These are phyloP conservation scores for Metacarcinus magister DNA, from an alignment of 2,888 invertebrate genomes.

Conservation along the genomic window DNA sequence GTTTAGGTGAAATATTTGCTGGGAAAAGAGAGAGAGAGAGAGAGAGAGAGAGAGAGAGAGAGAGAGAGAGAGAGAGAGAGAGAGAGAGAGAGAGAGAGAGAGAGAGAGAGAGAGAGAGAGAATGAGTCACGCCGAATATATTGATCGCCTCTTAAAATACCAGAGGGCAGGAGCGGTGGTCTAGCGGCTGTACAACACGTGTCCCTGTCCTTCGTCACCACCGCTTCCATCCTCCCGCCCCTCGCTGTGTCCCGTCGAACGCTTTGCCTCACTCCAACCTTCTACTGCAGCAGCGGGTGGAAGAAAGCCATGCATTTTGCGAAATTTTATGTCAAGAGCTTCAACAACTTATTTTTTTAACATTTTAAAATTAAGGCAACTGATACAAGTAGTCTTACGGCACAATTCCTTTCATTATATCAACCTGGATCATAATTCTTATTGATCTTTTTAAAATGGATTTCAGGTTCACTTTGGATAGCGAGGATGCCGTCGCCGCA, in stretches of 20 bases:
- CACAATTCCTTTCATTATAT: not conserved
- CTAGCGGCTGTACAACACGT: slow-evolving; percentile 26
- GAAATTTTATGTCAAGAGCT: not conserved
- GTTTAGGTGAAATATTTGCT: not conserved
- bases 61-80: slow-evolving; percentile 29
- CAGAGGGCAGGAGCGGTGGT: slow-evolving; percentile 21
- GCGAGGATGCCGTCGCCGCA: not conserved
- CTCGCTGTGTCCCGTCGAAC: no score
- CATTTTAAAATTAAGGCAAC: not conserved
- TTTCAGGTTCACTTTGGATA: slow-evolving; percentile 21
- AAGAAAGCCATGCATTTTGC: not conserved
- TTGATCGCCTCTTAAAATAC: slow-evolving; percentile 13
- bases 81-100: slow-evolving; percentile 59
- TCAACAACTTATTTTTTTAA: no score
- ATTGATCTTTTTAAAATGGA: slow-evolving; percentile 5
- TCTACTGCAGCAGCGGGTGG: not conserved
- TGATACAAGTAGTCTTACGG: not conserved
- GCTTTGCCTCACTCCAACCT: not conserved
- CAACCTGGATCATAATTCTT: not conserved
- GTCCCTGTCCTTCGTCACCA: not conserved
- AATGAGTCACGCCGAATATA: slow-evolving; percentile 41
- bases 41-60: not conserved
- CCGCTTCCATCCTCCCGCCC: no score
- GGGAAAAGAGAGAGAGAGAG: no score
- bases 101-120: slow-evolving; percentile 39